Evolutionary conservation across 2,113 vertebrate genomes (phyloP).

Genomic region (Tetraodon nigroviridis): DNA sequence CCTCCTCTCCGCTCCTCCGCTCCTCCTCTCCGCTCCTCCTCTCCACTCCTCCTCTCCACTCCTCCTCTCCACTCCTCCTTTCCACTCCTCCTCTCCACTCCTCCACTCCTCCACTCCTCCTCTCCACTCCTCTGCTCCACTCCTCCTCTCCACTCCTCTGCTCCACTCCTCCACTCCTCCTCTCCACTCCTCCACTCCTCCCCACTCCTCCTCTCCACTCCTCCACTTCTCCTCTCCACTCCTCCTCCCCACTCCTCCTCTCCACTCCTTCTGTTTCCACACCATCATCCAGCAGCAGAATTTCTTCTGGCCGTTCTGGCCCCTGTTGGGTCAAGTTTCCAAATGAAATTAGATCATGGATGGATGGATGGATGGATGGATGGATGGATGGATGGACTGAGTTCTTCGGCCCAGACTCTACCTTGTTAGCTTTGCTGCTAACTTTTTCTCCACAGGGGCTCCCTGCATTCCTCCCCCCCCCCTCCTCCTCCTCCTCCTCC

Average conservation of each 20-base stretch:
- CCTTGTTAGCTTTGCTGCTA: background rate
- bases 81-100: constrained; percentile 25
- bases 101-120: background rate
- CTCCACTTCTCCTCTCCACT: background rate
- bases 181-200: constrained; percentile 6
- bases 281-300: background rate
- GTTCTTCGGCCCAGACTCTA: background rate
- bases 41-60: too few relatives aligned
- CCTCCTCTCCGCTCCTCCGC: background rate
- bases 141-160: constrained; percentile 35
- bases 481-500: constrained; percentile 25
- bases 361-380: too few relatives aligned
- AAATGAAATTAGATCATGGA: too few relatives aligned
- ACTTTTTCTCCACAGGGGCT: constrained; percentile 1
- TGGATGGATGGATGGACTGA: too few relatives aligned
- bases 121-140: background rate
- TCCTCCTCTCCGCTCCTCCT: constrained; percentile 35
- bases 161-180: background rate
- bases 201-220: background rate
- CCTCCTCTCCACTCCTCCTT: constrained; percentile 1
- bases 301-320: too few relatives aligned
- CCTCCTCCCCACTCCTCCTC: constrained; percentile 20
- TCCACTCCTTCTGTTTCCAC: too few relatives aligned
- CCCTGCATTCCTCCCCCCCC: constrained; percentile 13
- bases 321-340: too few relatives aligned